These are phyloP conservation scores for Cremastinae sp. DNA, from an alignment of 2,888 invertebrate genomes.

Conservation along the genomic window DNA sequence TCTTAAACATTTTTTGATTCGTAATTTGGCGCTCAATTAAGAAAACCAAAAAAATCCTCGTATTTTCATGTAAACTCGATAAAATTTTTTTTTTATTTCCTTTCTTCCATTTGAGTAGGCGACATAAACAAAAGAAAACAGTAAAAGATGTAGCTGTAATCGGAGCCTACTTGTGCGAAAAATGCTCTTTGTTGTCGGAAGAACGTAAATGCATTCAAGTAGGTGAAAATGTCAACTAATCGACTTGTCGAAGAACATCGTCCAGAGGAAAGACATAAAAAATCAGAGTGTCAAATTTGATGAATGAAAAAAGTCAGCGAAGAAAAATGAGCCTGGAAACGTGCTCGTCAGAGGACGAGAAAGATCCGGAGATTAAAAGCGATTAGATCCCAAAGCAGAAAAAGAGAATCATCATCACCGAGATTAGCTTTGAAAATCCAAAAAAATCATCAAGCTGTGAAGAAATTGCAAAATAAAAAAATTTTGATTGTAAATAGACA, in stretches of 20 bases:
- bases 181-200: constrained; percentile 64
- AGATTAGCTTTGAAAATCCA: constrained; percentile 8
- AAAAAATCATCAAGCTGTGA: constrained; percentile 21
- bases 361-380: constrained; percentile 15
- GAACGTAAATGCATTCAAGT: constrained; percentile 73
- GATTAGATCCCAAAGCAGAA: constrained; percentile 1
- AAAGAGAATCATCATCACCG: constrained; percentile 40
- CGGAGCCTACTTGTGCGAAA: constrained; percentile 76
- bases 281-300: neutral
- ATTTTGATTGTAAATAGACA: constrained; percentile 51
- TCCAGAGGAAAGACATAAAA: neutral
- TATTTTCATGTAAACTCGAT: constrained; percentile 35
- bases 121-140: constrained; percentile 61
- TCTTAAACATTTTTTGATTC: constrained; percentile 5
- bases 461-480: constrained; percentile 6
- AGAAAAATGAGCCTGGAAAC: constrained; percentile 21
- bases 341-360: constrained; percentile 30
- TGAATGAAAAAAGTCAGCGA: neutral
- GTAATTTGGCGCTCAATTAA: neutral
- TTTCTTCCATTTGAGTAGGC: constrained; percentile 4
- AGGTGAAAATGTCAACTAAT: constrained; percentile 64
- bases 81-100: neutral
- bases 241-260: neutral
- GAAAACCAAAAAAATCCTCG: neutral
- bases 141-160: constrained; percentile 75